Conservation (phyloP, 1,140 invertebrate genomes). For the Meloidogyne chitwoodi region DNA sequence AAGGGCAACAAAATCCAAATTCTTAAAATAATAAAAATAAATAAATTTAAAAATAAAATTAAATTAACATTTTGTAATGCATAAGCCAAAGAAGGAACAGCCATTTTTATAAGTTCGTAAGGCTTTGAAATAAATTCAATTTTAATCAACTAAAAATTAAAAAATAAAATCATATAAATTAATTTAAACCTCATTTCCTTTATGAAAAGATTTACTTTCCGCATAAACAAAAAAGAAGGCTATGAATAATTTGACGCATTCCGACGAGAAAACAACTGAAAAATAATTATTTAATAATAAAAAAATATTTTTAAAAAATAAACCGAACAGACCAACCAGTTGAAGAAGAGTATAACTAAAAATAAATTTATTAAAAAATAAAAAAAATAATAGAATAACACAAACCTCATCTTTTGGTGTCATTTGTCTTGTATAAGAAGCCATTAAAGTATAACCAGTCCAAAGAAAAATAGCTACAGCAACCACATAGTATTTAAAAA, state of each 20-base stretch:
- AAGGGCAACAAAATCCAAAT: constrained; percentile 56
- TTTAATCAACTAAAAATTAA: constrained; percentile 38
- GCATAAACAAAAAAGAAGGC: constrained; percentile 44
- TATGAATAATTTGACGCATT: constrained; percentile 47
- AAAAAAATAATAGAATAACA: too few relatives aligned
- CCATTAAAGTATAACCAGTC: constrained; percentile 19
- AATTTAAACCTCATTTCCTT: constrained; percentile 7
- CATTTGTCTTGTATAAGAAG: constrained; percentile 15
- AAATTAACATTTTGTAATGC: constrained; percentile 50
- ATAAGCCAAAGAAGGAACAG: constrained; percentile 56
- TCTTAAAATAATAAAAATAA: constrained; percentile 17
- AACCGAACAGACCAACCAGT: constrained; percentile 6
- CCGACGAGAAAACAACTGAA: constrained; percentile 52
- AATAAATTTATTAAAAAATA: not conserved
- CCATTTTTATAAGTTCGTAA: constrained; percentile 53
- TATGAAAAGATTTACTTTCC: constrained; percentile 22
- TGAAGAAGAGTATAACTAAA: constrained; percentile 18
- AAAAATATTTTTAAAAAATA: not conserved
- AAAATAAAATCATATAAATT: not conserved
- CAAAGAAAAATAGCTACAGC: constrained; percentile 12
- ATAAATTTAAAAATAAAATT: not conserved
- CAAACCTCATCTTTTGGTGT: constrained; percentile 3
- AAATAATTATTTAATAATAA: not conserved
- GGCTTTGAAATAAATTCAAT: constrained; percentile 52
- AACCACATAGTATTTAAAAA: constrained; percentile 15